Conservation (phyloP, 2,888 invertebrate species). For the Hypolimnas misippus region DNA sequence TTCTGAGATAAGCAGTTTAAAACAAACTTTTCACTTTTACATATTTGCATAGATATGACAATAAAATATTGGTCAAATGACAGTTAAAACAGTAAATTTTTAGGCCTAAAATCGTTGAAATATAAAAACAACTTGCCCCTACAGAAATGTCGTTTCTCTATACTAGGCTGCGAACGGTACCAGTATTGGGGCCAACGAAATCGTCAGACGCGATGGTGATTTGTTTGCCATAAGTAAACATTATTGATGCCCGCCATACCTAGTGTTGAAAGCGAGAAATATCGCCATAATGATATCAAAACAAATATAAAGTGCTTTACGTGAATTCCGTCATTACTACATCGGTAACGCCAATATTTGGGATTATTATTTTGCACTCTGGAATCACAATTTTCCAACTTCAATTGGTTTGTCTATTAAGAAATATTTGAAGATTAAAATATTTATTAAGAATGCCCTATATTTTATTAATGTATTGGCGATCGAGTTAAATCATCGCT, state of each 20-base stretch:
- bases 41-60: background rate
- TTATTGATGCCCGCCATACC: slow-evolving; percentile 49
- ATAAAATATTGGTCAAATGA: background rate
- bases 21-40: too few relatives aligned
- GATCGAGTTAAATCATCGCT: background rate
- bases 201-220: slow-evolving; percentile 57
- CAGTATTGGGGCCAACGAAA: slow-evolving; percentile 51
- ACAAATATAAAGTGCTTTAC: slow-evolving; percentile 24
- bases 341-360: slow-evolving; percentile 17
- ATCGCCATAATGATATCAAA: slow-evolving; percentile 32
- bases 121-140: slow-evolving; percentile 27
- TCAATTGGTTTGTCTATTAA: background rate
- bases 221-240: slow-evolving; percentile 69
- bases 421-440: background rate
- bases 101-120: slow-evolving; percentile 9
- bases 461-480: background rate
- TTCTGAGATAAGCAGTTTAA: too few relatives aligned
- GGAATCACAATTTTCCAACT: background rate
- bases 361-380: slow-evolving; percentile 1
- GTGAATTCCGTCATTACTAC: slow-evolving; percentile 13
- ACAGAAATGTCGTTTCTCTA: slow-evolving; percentile 30
- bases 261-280: slow-evolving; percentile 54
- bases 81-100: slow-evolving; percentile 6
- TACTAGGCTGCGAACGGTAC: slow-evolving; percentile 55
- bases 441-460: background rate